Conservation (phyloP, 2,888 invertebrate genomes). For the Cheilosia grossa region DNA sequence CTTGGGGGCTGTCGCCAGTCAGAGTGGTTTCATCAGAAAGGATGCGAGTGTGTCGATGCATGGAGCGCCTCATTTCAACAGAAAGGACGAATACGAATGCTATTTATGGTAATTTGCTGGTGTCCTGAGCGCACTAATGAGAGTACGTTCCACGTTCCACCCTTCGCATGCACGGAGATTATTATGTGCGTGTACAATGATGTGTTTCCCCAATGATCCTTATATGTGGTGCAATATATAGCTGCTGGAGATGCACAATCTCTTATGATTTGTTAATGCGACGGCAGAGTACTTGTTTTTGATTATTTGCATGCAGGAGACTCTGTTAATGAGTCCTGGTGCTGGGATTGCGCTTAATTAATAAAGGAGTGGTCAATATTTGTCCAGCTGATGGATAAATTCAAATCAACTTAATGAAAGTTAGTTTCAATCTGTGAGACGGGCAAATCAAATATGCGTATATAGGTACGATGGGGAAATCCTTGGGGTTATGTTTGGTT, state of each 20-base stretch:
- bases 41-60: conserved; percentile 11
- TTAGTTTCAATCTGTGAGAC: neutral
- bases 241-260: neutral
- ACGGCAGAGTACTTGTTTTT: conserved; percentile 8
- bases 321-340: conserved; percentile 24
- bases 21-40: conserved; percentile 15
- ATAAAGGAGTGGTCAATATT: conserved; percentile 22
- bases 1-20: neutral
- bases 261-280: conserved; percentile 21
- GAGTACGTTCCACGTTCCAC: neutral
- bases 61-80: conserved; percentile 30
- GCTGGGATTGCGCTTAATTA: conserved; percentile 12
- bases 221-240: neutral
- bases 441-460: neutral
- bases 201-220: conserved; percentile 8
- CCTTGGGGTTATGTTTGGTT: neutral
- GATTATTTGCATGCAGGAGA: conserved; percentile 7
- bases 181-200: neutral
- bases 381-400: neutral
- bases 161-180: neutral
- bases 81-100: conserved; percentile 5
- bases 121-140: conserved; percentile 16
- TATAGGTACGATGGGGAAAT: neutral
- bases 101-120: conserved; percentile 2
- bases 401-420: conserved; percentile 13